Conservation (phyloP, 2,113 vertebrate genomes). For the Sinocyclocheilus grahami region DNA sequence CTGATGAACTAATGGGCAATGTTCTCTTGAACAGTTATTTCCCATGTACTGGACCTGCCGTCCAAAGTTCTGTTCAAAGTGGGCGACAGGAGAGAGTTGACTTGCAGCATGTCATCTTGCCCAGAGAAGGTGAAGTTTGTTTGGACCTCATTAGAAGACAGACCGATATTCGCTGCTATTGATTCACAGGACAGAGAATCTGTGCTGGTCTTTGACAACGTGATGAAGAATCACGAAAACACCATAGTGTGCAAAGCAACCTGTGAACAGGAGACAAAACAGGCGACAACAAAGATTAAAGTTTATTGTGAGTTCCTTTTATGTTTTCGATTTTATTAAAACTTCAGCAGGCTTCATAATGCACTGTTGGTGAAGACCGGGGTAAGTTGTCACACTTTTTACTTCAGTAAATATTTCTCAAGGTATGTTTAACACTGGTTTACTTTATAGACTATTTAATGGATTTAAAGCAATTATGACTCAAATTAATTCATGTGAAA, state of each 20-base stretch:
- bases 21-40: neutral
- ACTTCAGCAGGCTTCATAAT: neutral
- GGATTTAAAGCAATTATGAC: neutral
- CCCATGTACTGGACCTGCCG: conserved; percentile 58
- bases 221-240: conserved; percentile 60
- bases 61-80: conserved; percentile 56
- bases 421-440: neutral
- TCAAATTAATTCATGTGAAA: neutral
- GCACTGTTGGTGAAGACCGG: neutral
- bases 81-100: conserved; percentile 59
- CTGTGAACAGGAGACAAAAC: conserved; percentile 46
- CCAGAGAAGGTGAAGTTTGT: neutral
- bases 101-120: conserved; percentile 62
- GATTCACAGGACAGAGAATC: neutral
- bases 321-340: neutral
- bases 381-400: neutral
- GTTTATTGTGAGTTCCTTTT: conserved; percentile 71
- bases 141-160: conserved; percentile 64
- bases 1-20: neutral
- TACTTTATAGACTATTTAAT: neutral
- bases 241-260: conserved; percentile 55
- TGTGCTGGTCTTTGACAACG: conserved; percentile 59
- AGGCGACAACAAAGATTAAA: neutral
- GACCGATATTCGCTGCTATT: conserved; percentile 44
- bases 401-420: too few relatives aligned